Base-by-base conservation (phyloP, 1,140 invertebrate species). In the Chymomyza costata region DNA sequence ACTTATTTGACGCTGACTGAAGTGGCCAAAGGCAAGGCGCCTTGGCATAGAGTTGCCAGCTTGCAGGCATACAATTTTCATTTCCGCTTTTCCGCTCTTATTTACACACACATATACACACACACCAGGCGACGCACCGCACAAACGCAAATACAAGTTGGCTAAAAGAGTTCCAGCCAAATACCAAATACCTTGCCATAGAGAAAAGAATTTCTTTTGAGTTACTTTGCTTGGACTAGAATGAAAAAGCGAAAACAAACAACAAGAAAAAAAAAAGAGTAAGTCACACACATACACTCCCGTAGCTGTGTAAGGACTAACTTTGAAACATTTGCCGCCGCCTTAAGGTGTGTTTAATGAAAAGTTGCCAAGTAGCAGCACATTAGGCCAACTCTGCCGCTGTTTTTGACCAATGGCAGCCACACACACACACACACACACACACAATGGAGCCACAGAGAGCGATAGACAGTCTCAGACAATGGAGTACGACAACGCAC, bases 321-420 rank as follows among this genome's bases (percentile, higher is more conserved):
- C 37, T 67, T 67, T 67, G 56, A 45, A 52, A 55, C 65, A 64
- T 66, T 67, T 64, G 61, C n/a, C 50, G 56, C 47, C 47, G 65
- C 65, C 65, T 67, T 67, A 67, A 67, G 65, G 65, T 67, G 65
- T 51, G 65, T 64, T 67, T 67, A 67, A 67, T 67, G 65, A 67
- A 67, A 67, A 67, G 61, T 67, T 67, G 61, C 58, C 56, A 46
- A 46, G 28, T n/a, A 46, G 31, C 44, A 31, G 8, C 2, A 48
- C 45, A 57, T 57, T 57, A 50, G 54, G 21, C 16, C 34, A 25
- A 25, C 3, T 46, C 13, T 37, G 15, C 21, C 15, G 11, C 35
- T 6, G 30, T 21, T 17, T 38, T 11, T 6, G 14, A 30, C 44
- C 19, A 25, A 28, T 18, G 19, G 40, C 13, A 41, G 40, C 28